These are phyloP conservation scores for Micrasema longulum DNA, from an alignment of 1,140 invertebrate genomes.

Conservation along the genomic window DNA sequence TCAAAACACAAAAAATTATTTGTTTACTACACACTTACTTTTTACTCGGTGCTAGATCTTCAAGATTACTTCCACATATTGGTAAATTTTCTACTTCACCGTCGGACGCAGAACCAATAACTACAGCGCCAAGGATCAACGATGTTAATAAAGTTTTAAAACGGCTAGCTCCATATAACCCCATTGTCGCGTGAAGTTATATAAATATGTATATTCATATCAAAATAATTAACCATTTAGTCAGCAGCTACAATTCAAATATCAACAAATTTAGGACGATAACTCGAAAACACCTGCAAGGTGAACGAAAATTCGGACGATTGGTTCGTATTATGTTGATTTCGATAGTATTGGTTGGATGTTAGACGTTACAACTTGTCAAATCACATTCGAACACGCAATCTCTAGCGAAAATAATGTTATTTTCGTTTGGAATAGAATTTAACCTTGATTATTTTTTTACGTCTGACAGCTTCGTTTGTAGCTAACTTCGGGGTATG, in stretches of 20 bases:
- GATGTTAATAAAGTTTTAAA: conserved; percentile 31
- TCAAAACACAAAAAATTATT: too few species aligned
- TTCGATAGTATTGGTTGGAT: background rate
- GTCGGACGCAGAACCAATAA: conserved; percentile 20
- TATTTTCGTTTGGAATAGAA: conserved; percentile 16
- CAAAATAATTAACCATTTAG: conserved; percentile 37
- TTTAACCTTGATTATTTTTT: conserved; percentile 12
- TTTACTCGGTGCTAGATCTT: conserved; percentile 29
- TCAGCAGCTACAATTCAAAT: conserved; percentile 27
- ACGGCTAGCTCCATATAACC: conserved; percentile 41
- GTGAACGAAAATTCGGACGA: conserved; percentile 19
- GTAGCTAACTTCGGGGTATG: background rate
- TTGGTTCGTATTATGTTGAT: conserved; percentile 1
- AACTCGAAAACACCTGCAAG: conserved; percentile 12
- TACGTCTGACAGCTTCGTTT: conserved; percentile 8
- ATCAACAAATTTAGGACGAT: too few species aligned
- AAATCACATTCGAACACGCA: conserved; percentile 43
- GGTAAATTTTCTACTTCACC: conserved; percentile 40
- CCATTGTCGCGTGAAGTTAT: conserved; percentile 37
- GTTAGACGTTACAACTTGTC: conserved; percentile 40
- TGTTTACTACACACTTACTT: conserved; percentile 14
- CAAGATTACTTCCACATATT: conserved; percentile 21
- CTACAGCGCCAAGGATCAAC: conserved; percentile 28
- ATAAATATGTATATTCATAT: conserved; percentile 37
- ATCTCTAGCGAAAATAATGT: background rate